Evolutionary conservation across 2,797 vertebrate species (phyloP).

Genomic region (Malurus leucopterus): DNA sequence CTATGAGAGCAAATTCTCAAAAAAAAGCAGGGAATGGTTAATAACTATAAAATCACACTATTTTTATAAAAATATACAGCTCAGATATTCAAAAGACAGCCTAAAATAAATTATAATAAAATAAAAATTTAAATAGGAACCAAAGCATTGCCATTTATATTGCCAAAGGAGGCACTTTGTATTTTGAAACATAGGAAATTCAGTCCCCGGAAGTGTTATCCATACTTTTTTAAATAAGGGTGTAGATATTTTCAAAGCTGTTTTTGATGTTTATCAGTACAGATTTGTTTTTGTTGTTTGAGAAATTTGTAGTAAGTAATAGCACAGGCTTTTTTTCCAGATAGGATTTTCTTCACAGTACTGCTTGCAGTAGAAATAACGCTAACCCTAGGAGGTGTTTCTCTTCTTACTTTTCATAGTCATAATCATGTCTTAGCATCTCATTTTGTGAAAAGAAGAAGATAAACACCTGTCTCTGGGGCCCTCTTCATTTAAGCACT

Average conservation of each 20-base stretch:
- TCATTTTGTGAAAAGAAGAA: slow-evolving; percentile 69
- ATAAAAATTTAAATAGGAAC: slow-evolving; percentile 63
- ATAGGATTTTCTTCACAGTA: slow-evolving; percentile 45
- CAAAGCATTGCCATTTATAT: slow-evolving; percentile 73
- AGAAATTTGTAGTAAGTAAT: slow-evolving; percentile 56
- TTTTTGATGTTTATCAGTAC: slow-evolving; percentile 67
- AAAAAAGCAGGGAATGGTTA: slow-evolving; percentile 24
- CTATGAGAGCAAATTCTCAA: slow-evolving; percentile 46
- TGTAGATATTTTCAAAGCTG: slow-evolving; percentile 70
- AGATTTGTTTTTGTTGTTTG: slow-evolving; percentile 61
- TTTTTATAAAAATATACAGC: slow-evolving; percentile 43
- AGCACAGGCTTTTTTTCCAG: slow-evolving; percentile 44
- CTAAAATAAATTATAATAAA: slow-evolving; percentile 60
- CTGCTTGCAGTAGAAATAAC: slow-evolving; percentile 68
- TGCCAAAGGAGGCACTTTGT: slow-evolving; percentile 75
- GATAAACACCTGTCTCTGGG: slow-evolving; percentile 51
- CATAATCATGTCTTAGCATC: slow-evolving; percentile 75
- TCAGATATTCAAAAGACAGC: slow-evolving; percentile 58
- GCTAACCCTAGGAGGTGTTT: slow-evolving; percentile 50
- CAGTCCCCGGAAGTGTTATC: slow-evolving; percentile 58
- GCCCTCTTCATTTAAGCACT: slow-evolving; percentile 61
- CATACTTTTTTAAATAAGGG: slow-evolving; percentile 62
- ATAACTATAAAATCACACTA: slow-evolving; percentile 42
- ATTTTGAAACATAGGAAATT: slow-evolving; percentile 61
- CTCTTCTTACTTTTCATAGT: slow-evolving; percentile 67